phyloP scores from a whole-genome alignment of 2,113 vertebrate genomes.

The Halichoerus grypus region DNA sequence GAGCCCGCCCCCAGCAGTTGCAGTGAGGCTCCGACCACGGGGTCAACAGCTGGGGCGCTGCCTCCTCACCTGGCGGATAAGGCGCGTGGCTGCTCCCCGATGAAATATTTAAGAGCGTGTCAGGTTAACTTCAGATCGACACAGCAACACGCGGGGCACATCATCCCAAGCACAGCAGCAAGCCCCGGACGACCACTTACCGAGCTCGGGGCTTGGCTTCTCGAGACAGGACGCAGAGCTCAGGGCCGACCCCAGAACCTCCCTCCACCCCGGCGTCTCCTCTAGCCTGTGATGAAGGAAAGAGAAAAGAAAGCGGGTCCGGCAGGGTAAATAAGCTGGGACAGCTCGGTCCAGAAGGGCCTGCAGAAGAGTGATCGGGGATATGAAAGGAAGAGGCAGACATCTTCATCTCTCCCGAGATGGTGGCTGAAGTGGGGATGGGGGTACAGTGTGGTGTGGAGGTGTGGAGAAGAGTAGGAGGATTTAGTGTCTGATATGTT shows the following conservation, averaged over 20 bases:
- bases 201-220: neutral
- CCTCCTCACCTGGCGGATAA: constrained; percentile 57
- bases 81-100: constrained; percentile 52
- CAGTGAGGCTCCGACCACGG: constrained; percentile 73
- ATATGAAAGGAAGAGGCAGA: neutral
- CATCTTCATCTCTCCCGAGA: fast-evolving
- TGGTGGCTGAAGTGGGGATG: neutral
- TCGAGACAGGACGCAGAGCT: neutral
- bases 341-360: neutral
- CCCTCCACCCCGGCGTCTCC: neutral
- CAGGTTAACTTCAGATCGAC: constrained; percentile 85
- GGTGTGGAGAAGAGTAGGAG: neutral
- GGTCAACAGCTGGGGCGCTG: constrained; percentile 54
- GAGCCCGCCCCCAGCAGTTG: constrained; percentile 63
- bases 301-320: neutral
- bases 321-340: neutral
- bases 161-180: constrained; percentile 64
- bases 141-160: constrained; percentile 71
- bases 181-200: constrained; percentile 70
- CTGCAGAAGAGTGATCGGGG: neutral
- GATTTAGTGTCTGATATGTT: neutral
- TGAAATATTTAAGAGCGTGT: constrained; percentile 85
- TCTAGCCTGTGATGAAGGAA: neutral
- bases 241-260: neutral
- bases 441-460: fast-evolving